These are phyloP conservation scores for Fulica atra DNA, from an alignment of 2,113 vertebrate species.

Conservation along the genomic window DNA sequence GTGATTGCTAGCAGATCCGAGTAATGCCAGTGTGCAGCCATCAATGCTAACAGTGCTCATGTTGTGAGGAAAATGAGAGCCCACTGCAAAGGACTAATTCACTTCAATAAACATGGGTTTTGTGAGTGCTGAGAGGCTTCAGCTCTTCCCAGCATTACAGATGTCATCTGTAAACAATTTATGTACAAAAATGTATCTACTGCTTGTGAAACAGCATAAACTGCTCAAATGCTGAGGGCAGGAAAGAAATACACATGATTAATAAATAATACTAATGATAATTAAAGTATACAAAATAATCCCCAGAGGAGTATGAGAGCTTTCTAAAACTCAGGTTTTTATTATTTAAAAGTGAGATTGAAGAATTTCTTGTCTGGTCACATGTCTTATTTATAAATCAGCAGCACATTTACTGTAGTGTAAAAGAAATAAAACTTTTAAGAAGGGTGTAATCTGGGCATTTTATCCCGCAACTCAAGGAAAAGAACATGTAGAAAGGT, in stretches of 20 bases:
- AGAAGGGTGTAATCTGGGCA: not conserved
- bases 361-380: not conserved
- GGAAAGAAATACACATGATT: not conserved
- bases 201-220: not conserved
- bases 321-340: not conserved
- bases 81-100: slow-evolving; percentile 28
- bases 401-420: not conserved
- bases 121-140: not conserved
- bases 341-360: slow-evolving; percentile 13
- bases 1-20: not conserved
- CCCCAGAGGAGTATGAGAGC: not conserved
- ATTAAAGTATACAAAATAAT: slow-evolving; percentile 15
- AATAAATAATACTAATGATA: slow-evolving; percentile 20
- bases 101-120: not conserved
- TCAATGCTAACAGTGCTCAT: not conserved
- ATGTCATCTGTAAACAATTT: not conserved
- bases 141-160: not conserved
- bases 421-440: not conserved
- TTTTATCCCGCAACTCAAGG: not conserved
- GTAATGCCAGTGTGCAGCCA: not conserved
- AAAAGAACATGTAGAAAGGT: not conserved
- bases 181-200: not conserved
- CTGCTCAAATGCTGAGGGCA: not conserved
- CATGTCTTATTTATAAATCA: slow-evolving; percentile 13
- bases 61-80: slow-evolving; percentile 25